Evolutionary conservation across 2,888 invertebrate genomes (phyloP).

Genomic region (Lasioglossum oenotherae): DNA sequence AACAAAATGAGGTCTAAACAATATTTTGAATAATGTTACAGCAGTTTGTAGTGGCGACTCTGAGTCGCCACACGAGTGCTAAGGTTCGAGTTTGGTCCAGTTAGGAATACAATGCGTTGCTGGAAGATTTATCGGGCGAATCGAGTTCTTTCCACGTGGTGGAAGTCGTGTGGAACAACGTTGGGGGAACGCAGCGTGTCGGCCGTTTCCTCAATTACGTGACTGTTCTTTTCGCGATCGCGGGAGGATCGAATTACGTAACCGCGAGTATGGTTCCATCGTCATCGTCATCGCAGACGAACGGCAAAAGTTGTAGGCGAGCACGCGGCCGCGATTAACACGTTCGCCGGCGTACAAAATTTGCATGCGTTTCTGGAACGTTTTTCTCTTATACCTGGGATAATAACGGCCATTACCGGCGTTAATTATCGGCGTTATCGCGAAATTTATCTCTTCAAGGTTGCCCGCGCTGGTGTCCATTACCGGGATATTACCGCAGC

Average conservation of each 20-base stretch:
- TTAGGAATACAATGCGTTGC: neutral
- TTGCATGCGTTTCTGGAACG: slow-evolving; percentile 40
- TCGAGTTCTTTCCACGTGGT: neutral
- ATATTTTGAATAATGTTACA: no score
- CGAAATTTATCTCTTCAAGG: slow-evolving; percentile 58
- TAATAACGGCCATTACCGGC: slow-evolving; percentile 47
- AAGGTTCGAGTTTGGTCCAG: neutral
- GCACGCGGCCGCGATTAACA: slow-evolving; percentile 22
- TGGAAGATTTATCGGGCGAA: neutral
- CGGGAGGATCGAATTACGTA: slow-evolving; percentile 29
- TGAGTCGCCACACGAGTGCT: no score
- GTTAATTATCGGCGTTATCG: slow-evolving; percentile 57
- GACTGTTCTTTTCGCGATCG: slow-evolving; percentile 29
- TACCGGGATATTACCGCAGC: slow-evolving; percentile 37
- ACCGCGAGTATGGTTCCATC: neutral
- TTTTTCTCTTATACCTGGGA: slow-evolving; percentile 38
- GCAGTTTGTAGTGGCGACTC: no score
- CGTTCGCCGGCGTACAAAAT: slow-evolving; percentile 18
- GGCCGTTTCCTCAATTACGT: slow-evolving; percentile 32
- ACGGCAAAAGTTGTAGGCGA: slow-evolving; percentile 4
- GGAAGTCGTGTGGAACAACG: neutral
- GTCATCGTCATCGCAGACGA: slow-evolving; percentile 2
- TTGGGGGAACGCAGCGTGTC: slow-evolving; percentile 15
- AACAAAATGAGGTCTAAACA: no score
- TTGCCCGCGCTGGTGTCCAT: slow-evolving; percentile 42